These are phyloP conservation scores for western clawed frog (Xenopus tropicalis) DNA, from an alignment of 2,113 vertebrate genomes.

Conservation along the genomic window DNA sequence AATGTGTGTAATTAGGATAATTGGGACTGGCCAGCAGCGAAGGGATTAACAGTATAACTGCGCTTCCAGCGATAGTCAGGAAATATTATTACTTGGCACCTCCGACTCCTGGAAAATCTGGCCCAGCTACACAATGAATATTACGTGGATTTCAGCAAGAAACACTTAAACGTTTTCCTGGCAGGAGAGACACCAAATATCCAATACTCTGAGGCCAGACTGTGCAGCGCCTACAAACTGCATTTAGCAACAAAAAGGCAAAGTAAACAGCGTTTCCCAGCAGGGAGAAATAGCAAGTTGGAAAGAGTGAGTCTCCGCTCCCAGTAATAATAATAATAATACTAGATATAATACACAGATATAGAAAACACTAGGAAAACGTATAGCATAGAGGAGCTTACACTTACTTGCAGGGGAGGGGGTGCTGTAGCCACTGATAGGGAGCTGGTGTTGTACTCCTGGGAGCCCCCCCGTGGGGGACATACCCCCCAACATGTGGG, in stretches of 20 bases:
- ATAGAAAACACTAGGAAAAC: background rate
- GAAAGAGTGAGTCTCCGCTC: too few relatives aligned
- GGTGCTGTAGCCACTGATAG: constrained; percentile 93
- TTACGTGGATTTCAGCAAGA: background rate
- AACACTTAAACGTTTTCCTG: background rate
- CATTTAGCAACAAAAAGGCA: background rate
- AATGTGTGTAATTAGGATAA: too few relatives aligned
- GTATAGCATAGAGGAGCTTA: fast-evolving
- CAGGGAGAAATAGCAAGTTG: too few relatives aligned
- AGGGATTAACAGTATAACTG: background rate
- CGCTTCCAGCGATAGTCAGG: background rate
- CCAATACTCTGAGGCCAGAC: background rate
- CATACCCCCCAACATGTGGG: constrained; percentile 88
- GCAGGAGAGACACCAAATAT: background rate
- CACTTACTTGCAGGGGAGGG: constrained; percentile 96
- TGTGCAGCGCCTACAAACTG: background rate
- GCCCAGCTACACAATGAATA: background rate
- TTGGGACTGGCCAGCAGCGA: too few relatives aligned
- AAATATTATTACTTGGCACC: background rate
- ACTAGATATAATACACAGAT: background rate
- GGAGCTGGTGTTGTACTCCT: constrained; percentile 77
- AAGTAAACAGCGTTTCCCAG: too few relatives aligned
- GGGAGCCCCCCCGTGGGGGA: constrained; percentile 79
- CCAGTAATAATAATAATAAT: background rate
- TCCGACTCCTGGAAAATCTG: background rate